Conservation (phyloP, 1,140 invertebrate species). For the Caerostris darwini region DNA sequence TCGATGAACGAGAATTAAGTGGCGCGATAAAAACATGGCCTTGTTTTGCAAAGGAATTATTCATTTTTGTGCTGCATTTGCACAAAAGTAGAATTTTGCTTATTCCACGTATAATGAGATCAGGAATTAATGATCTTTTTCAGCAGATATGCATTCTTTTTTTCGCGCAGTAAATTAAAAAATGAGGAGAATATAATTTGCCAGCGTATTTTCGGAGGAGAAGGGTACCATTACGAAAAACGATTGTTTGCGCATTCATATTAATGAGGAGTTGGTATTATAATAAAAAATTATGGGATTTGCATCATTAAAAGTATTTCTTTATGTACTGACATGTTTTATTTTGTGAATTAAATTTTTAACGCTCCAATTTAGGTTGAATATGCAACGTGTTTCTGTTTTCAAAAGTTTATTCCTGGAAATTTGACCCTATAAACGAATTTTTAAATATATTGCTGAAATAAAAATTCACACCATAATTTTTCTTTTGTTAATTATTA, state of each 20-base stretch:
- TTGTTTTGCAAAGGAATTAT: slow-evolving; percentile 31
- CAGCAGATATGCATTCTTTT: slow-evolving; percentile 16
- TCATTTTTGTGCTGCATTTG: not conserved
- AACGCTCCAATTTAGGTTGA: not conserved
- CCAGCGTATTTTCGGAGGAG: not conserved
- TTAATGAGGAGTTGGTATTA: slow-evolving; percentile 9
- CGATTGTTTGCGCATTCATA: not conserved
- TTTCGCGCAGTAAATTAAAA: slow-evolving; percentile 28
- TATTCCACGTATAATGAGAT: slow-evolving; percentile 45
- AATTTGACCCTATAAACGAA: too few species aligned
- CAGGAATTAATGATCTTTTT: slow-evolving; percentile 61
- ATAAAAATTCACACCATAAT: too few species aligned
- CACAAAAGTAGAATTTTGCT: slow-evolving; percentile 6
- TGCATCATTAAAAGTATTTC: not conserved
- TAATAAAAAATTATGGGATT: not conserved
- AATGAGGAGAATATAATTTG: slow-evolving; percentile 44
- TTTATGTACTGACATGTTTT: not conserved
- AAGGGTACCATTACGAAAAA: slow-evolving; percentile 16
- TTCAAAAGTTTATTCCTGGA: too few species aligned
- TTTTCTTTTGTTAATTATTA: too few species aligned
- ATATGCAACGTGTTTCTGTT: too few species aligned
- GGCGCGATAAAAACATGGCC: slow-evolving; percentile 40
- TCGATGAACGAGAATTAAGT: slow-evolving; percentile 67
- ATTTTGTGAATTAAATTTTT: not conserved
- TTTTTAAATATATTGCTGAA: too few species aligned